Base-by-base conservation (phyloP, 2,797 vertebrate genomes). In the Hoplostethus atlanticus region DNA sequence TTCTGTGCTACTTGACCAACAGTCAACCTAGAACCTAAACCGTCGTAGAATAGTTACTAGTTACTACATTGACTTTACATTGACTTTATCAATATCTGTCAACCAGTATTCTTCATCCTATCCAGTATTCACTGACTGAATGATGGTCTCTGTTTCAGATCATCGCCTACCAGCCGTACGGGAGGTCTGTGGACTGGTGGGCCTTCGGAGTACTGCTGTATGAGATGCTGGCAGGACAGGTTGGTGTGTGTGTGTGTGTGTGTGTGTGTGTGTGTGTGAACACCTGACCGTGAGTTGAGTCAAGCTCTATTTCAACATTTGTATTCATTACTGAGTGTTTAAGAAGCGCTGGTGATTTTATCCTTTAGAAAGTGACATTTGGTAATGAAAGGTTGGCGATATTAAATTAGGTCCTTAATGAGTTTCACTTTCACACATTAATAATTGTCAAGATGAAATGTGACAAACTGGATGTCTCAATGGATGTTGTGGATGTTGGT, bases 141-240 rank as follows among this genome's bases (percentile, higher is more conserved):
- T 21, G 21, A 1, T 21, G 1, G 21, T 21, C 21, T 21, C 21
- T 83, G 62, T 96, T 95, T 71, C 91, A 99, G 98, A 99, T 99
- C 83, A 99, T 99, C 50, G 98, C 98, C 16, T 99, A 99, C 84
- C 98, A 99, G 82, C 98, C 98, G 16, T 99, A 99, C 8, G 97
- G 96, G 57, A 99, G 95, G 90, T 99, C 98, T 0, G 98, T 99
- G 93, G 98, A 99, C 72, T 99, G 97, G 97, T 99, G 98, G 98
- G 97, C 98, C 0, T 99, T 98, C 0, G 98, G 98, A 36, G 98
- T 99, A 1, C 91, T 99, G 93, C 96, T 99, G 4, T 99, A 99
- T 13, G 98, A 99, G 87, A 99, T 99, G 98, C 65, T 99, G 83
- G 98, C 98, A 17, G 98, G 98, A 72, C 98, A 99, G 98, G 98